Conservation (phyloP, 2,113 vertebrate genomes). For the Rafetus swinhoei region DNA sequence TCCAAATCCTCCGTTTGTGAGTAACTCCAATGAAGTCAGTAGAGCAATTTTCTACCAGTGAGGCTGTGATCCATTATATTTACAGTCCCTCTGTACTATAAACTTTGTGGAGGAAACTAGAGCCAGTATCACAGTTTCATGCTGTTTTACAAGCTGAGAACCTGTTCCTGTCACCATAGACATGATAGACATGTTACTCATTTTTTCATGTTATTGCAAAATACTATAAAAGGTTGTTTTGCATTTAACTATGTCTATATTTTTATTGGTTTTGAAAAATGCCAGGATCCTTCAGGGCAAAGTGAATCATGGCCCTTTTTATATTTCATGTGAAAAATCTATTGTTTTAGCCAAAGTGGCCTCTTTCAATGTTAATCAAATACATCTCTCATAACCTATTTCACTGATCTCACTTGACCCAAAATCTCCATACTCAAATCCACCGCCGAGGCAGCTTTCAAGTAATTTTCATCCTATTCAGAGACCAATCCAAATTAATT, state of each 20-base stretch:
- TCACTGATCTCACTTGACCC: background rate
- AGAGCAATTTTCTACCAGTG: background rate
- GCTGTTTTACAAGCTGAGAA: background rate
- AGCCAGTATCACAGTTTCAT: fast-evolving
- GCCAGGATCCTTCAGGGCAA: background rate
- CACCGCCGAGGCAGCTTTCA: fast-evolving
- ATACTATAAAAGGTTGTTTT: background rate
- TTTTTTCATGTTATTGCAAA: background rate
- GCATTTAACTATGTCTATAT: background rate
- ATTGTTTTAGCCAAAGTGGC: background rate
- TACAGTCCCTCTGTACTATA: background rate
- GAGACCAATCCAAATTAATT: background rate
- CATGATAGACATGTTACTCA: background rate
- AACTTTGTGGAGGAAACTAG: fast-evolving
- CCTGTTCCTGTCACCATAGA: background rate
- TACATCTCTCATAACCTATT: background rate
- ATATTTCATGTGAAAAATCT: background rate
- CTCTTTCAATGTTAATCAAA: background rate
- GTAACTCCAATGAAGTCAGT: background rate
- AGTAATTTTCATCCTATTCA: background rate
- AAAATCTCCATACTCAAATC: background rate
- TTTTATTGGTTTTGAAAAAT: background rate
- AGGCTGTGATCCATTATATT: background rate
- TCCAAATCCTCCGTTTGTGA: background rate
- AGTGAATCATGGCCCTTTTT: background rate